Conservation (phyloP, 2,113 vertebrate genomes). For the Tupaia tana region DNA sequence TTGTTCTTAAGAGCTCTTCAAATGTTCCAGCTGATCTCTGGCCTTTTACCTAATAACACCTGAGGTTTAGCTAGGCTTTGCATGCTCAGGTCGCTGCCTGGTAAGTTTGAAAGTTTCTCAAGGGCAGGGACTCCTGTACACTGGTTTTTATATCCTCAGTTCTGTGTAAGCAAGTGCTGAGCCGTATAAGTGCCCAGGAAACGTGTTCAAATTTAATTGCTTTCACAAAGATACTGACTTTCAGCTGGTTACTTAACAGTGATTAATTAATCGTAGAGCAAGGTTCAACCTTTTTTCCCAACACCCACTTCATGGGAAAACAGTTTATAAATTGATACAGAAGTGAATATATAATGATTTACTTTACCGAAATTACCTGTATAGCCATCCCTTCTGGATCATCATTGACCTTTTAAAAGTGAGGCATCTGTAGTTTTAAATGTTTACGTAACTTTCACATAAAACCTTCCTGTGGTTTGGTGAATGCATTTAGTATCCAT, state of each 20-base stretch:
- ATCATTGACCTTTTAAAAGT: background rate
- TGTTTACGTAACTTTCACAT: background rate
- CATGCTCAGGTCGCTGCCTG: background rate
- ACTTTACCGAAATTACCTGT: background rate
- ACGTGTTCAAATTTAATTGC: background rate
- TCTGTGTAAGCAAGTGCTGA: too few relatives aligned
- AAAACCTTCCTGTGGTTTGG: background rate
- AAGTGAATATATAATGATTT: background rate
- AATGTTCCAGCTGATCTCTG: background rate
- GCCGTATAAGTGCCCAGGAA: fast-evolving
- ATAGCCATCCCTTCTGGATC: background rate
- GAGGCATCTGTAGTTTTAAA: background rate
- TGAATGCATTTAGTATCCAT: background rate
- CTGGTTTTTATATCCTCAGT: background rate
- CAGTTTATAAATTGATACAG: background rate
- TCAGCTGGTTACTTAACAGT: background rate
- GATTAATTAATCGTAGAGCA: background rate
- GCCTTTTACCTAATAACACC: background rate
- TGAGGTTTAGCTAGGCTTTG: background rate
- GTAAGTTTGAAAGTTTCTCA: fast-evolving
- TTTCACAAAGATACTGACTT: background rate
- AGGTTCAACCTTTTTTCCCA: background rate
- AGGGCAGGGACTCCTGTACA: fast-evolving
- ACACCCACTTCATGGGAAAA: background rate
- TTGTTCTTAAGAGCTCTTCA: background rate